Evolutionary conservation across 2,113 vertebrate species (phyloP).

Genomic region (Cygnus buccinator): DNA sequence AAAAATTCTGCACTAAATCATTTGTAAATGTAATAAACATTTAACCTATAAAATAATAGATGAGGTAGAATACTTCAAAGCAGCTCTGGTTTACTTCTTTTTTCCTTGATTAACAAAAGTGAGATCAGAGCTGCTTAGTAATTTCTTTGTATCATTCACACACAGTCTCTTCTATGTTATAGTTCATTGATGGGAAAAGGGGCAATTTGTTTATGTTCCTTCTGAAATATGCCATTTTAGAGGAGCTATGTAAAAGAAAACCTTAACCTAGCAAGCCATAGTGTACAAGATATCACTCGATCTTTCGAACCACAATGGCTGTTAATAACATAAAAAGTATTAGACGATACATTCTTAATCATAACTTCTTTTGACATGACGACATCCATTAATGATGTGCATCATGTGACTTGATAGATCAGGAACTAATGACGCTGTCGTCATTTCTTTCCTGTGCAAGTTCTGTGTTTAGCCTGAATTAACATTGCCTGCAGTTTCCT

Average conservation of each 20-base stretch:
- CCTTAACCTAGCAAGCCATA: background rate
- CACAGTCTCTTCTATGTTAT: background rate
- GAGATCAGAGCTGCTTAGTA: background rate
- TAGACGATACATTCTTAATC: background rate
- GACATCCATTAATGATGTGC: background rate
- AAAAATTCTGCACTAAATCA: slow-evolving; percentile 41
- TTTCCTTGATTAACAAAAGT: background rate
- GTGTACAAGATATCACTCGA: background rate
- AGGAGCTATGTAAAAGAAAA: background rate
- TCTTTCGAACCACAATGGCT: background rate
- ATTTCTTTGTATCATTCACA: background rate
- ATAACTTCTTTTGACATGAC: background rate
- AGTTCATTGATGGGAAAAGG: background rate
- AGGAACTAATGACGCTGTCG: background rate
- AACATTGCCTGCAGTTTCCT: background rate
- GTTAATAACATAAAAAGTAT: background rate
- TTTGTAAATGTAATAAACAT: slow-evolving; percentile 61
- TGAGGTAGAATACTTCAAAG: slow-evolving; percentile 36
- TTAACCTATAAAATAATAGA: slow-evolving; percentile 58
- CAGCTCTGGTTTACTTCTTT: background rate
- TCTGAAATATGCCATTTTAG: background rate
- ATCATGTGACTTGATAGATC: background rate
- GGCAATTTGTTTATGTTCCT: background rate
- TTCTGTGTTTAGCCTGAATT: background rate
- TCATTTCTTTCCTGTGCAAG: background rate